Conservation (phyloP, 2,797 vertebrate species). For the Rallus crepitans region DNA sequence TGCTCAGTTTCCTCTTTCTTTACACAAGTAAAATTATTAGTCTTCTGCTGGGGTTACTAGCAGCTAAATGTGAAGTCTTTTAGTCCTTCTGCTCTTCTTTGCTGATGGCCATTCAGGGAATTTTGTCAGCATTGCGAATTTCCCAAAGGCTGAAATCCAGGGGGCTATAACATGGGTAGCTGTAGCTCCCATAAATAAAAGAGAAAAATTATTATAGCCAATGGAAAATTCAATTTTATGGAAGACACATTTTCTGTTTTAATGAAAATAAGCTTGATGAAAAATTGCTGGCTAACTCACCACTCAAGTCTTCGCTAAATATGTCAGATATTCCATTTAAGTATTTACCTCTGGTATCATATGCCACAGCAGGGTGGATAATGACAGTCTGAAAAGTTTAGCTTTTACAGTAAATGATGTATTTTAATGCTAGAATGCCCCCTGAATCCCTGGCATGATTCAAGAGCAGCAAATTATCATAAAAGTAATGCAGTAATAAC, state of each 20-base stretch:
- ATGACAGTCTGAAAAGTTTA: not conserved
- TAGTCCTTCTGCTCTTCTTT: not conserved
- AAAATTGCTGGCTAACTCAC: not conserved
- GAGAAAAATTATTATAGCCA: not conserved
- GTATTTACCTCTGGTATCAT: not conserved
- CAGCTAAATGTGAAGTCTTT: not conserved
- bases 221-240: not conserved
- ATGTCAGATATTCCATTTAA: not conserved
- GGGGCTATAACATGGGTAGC: not conserved
- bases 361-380: not conserved
- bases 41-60: not conserved
- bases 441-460: not conserved
- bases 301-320: not conserved
- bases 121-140: not conserved
- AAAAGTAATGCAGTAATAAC: not conserved
- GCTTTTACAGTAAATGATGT: not conserved
- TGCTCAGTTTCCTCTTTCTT: slow-evolving; percentile 10
- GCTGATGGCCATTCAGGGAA: not conserved
- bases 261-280: not conserved
- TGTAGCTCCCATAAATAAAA: not conserved
- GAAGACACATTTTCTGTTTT: not conserved
- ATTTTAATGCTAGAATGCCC: not conserved
- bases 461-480: slow-evolving; percentile 11
- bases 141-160: not conserved
- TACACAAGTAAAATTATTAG: slow-evolving; percentile 1